Conservation (phyloP, 1,140 invertebrate species). For the Eueides isabella region DNA sequence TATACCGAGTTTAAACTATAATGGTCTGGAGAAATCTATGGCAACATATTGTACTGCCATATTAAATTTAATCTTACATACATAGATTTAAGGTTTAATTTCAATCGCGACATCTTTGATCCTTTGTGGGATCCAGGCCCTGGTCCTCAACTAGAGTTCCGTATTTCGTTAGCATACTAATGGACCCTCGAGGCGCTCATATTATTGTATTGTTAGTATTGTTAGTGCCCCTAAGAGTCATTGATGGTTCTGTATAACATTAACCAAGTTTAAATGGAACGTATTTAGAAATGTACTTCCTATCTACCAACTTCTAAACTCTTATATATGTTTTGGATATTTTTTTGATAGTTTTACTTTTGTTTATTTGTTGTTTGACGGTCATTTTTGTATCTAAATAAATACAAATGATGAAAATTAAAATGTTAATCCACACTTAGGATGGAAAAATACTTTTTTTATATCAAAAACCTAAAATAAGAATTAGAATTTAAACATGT, state of each 20-base stretch:
- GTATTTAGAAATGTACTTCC: conserved; percentile 28
- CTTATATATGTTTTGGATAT: no score
- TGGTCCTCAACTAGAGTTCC: conserved; percentile 47
- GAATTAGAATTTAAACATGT: no score
- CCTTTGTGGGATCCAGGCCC: conserved; percentile 32
- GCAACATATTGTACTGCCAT: neutral
- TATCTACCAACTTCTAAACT: conserved; percentile 10
- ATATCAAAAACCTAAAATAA: no score
- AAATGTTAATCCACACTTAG: no score
- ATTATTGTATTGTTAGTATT: conserved; percentile 55
- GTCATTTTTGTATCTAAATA: no score
- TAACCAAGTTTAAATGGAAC: conserved; percentile 33
- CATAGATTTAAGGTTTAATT: conserved; percentile 15
- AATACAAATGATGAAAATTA: no score
- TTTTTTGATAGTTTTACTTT: neutral
- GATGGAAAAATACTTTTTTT: no score
- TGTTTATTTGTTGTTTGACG: neutral
- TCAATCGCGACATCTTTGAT: neutral
- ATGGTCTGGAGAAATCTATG: conserved; percentile 25
- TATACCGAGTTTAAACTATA: conserved; percentile 35
- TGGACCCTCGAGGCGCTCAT: conserved; percentile 54
- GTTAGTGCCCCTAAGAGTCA: conserved; percentile 36
- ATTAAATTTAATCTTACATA: neutral
- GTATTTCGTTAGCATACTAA: conserved; percentile 64
- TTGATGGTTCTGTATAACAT: conserved; percentile 22